Conservation (phyloP, 1,140 invertebrate species). For the Tetramorium alpestre region DNA sequence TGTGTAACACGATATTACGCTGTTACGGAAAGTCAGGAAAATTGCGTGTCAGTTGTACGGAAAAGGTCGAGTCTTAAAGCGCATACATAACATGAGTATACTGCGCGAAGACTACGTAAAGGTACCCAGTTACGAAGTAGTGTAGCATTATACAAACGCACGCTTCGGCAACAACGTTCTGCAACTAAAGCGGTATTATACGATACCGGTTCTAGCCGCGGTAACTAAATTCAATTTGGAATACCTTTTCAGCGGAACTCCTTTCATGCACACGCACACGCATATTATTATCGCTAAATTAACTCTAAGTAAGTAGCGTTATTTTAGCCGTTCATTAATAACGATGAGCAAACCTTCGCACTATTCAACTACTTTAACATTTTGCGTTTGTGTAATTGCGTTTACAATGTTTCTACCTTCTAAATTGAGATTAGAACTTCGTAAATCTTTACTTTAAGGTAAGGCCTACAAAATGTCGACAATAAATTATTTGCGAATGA, state of each 20-base stretch:
- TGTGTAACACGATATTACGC: conserved; percentile 37
- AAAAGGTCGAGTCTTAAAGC: conserved; percentile 61
- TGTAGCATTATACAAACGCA: conserved; percentile 63
- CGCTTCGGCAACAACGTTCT: conserved; percentile 34
- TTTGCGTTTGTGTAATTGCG: not conserved
- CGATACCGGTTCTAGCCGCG: conserved; percentile 41
- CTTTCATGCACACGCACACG: conserved; percentile 46
- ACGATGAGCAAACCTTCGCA: not conserved
- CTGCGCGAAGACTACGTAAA: conserved; percentile 25
- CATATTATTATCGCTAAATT: conserved; percentile 53
- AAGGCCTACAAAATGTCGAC: not conserved
- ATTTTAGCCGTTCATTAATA: not conserved
- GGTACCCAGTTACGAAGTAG: conserved; percentile 42
- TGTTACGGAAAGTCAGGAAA: conserved; percentile 53
- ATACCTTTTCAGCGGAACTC: conserved; percentile 68
- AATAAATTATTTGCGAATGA: not conserved
- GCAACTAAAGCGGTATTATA: conserved; percentile 60
- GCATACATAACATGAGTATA: conserved; percentile 42
- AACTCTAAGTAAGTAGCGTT: conserved; percentile 38
- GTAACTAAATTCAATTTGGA: conserved; percentile 68
- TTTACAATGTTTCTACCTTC: not conserved
- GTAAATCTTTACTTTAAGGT: not conserved
- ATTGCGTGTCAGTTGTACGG: conserved; percentile 55
- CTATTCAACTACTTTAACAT: not conserved
- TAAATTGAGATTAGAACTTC: not conserved